Conservation (phyloP, 2,797 vertebrate genomes). For the Sitta carolinensis region DNA sequence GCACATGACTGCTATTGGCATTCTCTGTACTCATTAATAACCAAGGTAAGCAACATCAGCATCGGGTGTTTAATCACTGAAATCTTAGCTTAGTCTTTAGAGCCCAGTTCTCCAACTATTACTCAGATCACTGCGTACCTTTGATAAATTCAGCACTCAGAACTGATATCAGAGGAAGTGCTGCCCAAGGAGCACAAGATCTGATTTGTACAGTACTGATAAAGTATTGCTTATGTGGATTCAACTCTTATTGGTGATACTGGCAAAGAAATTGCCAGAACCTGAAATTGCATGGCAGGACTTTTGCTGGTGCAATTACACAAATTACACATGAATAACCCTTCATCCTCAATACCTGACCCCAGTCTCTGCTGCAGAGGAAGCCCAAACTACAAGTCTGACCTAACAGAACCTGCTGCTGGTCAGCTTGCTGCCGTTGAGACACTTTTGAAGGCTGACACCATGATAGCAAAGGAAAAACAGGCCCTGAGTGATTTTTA, state of each 20-base stretch:
- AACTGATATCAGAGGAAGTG: not conserved
- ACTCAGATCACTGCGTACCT: not conserved
- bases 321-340: not conserved
- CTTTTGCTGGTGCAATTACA: not conserved
- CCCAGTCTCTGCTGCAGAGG: not conserved
- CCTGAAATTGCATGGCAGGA: not conserved
- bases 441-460: not conserved
- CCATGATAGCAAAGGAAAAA: not conserved
- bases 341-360: not conserved
- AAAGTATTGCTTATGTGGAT: not conserved
- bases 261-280: not conserved
- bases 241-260: not conserved
- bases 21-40: conserved; percentile 26
- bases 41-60: conserved; percentile 13
- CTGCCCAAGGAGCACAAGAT: not conserved
- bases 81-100: not conserved
- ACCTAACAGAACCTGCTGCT: not conserved
- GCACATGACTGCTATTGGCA: not conserved
- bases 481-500: not conserved
- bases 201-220: not conserved
- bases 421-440: not conserved
- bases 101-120: not conserved
- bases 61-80: not conserved
- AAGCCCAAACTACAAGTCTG: not conserved
- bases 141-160: not conserved